Evolutionary conservation across 2,113 vertebrate species (phyloP).

Genomic region (Chloroceryle aenea): DNA sequence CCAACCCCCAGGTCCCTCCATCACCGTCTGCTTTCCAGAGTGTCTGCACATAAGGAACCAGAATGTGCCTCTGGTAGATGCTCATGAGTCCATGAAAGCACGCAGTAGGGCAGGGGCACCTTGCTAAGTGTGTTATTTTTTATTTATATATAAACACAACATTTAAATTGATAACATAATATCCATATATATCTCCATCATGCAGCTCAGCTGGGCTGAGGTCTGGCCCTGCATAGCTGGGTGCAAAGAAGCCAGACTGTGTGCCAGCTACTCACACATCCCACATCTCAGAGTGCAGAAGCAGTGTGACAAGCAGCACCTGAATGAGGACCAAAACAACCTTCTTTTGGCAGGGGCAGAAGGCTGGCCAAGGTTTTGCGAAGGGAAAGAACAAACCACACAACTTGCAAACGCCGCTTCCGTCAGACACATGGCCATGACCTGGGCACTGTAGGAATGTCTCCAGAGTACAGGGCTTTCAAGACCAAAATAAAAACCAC

Average conservation of each 20-base stretch:
- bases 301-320: background rate
- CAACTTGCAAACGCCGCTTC: accelerated
- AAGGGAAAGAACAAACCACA: background rate
- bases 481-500: background rate
- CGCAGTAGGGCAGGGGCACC: background rate
- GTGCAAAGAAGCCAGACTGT: background rate
- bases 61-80: background rate
- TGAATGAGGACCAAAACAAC: background rate
- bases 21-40: background rate
- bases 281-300: background rate
- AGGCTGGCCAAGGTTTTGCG: background rate
- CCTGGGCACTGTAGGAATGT: background rate
- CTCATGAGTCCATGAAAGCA: accelerated
- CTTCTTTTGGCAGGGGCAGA: background rate
- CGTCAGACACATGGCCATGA: accelerated
- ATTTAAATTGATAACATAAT: too few species aligned
- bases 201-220: background rate
- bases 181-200: background rate
- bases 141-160: background rate
- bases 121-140: background rate
- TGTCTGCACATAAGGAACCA: background rate
- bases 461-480: background rate
- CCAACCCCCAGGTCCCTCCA: background rate
- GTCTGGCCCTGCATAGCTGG: background rate
- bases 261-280: background rate